Evolutionary conservation across 2,797 vertebrate genomes (phyloP).

Genomic region (Gambelia wislizenii): DNA sequence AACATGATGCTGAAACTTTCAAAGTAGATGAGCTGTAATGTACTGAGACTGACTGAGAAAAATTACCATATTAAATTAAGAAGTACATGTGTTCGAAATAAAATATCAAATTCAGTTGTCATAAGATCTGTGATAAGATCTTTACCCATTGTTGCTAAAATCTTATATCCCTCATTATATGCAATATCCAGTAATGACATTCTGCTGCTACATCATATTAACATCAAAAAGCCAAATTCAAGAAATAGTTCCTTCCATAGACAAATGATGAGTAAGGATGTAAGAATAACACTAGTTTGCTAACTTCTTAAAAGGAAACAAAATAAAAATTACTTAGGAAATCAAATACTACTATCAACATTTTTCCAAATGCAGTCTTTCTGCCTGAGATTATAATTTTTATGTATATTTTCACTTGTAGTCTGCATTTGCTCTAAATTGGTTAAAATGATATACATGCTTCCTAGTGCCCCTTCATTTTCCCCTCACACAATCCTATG

Average conservation of each 20-base stretch:
- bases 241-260: conserved; percentile 31
- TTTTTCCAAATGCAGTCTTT: not conserved
- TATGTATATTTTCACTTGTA: conserved; percentile 1
- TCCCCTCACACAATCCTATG: not conserved
- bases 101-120: conserved; percentile 54
- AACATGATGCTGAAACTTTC: conserved; percentile 25
- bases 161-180: conserved; percentile 39
- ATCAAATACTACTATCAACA: conserved; percentile 11
- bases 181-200: conserved; percentile 40
- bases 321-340: not conserved
- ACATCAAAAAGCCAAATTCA: conserved; percentile 54
- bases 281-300: conserved; percentile 23
- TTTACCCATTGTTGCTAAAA: conserved; percentile 52
- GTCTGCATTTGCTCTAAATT: not conserved
- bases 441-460: not conserved
- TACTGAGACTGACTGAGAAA: conserved; percentile 27
- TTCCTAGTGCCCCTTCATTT: not conserved
- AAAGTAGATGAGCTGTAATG: conserved; percentile 52
- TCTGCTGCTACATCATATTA: conserved; percentile 49
- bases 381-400: not conserved
- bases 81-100: conserved; percentile 57
- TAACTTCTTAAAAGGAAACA: not conserved
- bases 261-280: not conserved
- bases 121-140: conserved; percentile 14
- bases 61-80: conserved; percentile 60